Evolutionary conservation across 2,888 invertebrate species (phyloP), one percentile per base, ranked within the genome.

Genomic region (Scelioninae gen. 1): DNA sequence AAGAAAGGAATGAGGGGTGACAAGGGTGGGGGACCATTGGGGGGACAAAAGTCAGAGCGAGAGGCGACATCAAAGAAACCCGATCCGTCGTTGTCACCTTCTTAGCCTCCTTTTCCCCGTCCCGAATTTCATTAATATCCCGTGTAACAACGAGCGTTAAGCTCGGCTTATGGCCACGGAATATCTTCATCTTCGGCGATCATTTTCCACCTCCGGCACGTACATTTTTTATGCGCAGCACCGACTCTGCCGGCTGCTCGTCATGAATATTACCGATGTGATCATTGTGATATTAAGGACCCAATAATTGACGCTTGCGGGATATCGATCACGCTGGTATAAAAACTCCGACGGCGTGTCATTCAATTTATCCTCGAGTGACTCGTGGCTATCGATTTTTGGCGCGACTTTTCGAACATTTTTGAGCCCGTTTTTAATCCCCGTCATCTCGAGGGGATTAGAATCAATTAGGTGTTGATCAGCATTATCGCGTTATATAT

Each of bases 81-180:
- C 74, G 79, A 83, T 79, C 71, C 83, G 60, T 80, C 76, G 79
- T 76, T 83, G 79, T 83, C 80, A 82, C 74, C 68, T 80, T 82
- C 79, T 79, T 51, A 80, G 65, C 60, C 77, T 74, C 53, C 63
- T 71, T 72, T 66, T 43, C 60, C 56, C 62, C 65, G 31, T 53
- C 13, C 80, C 76, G 80, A 85, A 85, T 85, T 85, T 85, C 82
- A 83, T 82, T 83, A 85, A 85, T 85, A 84, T 81, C 81, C 81
- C 74, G 58, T 69, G 72, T 81, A 84, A 77, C 77, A 74, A 77
- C 72, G 71, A 51, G 51, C 74, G 80, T 74, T 81, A 84, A 81
- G 78, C 81, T 13, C 16, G 72, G 83, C 74, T 85, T 85, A 83
- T 53, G 71, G 58, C 63, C 49, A 49, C 63, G 66, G 47, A 82